Conservation (phyloP, 2,113 vertebrate species). For the Vulpes lagopus region DNA sequence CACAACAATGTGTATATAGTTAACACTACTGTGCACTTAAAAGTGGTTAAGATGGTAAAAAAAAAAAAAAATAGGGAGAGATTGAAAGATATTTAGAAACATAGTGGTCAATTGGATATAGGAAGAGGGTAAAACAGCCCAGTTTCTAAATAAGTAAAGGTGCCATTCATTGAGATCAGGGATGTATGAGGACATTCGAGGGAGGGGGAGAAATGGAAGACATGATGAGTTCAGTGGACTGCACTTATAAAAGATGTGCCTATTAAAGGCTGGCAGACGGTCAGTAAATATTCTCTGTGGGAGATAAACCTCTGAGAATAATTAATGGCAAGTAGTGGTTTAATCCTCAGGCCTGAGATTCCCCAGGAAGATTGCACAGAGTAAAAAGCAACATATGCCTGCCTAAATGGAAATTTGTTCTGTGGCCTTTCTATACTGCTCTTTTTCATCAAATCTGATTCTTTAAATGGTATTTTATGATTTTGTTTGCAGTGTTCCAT, state of each 20-base stretch:
- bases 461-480: not conserved
- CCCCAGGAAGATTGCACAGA: not conserved
- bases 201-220: no score
- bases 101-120: not conserved
- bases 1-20: not conserved
- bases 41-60: not conserved
- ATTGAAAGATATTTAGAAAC: not conserved
- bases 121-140: not conserved
- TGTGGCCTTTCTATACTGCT: not conserved
- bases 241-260: not conserved
- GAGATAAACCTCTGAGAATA: not conserved
- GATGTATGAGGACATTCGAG: not conserved
- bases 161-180: not conserved
- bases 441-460: not conserved
- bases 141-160: not conserved
- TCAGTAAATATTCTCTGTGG: not conserved
- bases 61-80: not conserved
- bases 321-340: not conserved
- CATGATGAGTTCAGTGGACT: rapidly evolving
- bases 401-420: not conserved
- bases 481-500: not conserved
- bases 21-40: not conserved
- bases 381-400: not conserved
- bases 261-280: not conserved
- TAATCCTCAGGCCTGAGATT: not conserved